Base-by-base conservation (phyloP, 1,140 invertebrate species). In the Drosophila elegans region DNA sequence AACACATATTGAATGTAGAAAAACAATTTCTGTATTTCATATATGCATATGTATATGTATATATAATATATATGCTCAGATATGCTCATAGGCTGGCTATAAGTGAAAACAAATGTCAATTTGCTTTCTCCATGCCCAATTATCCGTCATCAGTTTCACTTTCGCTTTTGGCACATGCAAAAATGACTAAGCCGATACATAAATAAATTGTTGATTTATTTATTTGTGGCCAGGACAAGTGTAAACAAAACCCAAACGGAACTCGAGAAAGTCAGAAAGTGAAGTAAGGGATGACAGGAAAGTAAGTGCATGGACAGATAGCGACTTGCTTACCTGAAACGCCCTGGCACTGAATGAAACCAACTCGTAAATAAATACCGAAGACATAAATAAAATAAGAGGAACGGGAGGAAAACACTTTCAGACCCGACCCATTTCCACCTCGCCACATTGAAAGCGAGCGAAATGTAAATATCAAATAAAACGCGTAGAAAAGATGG, bases 171-270 rank as follows among this genome's bases (percentile, higher is more conserved):
- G 16, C 66, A 57, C 66, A 57, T 69, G 67, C 42, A 69, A 56
- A 56, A 71, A 71, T 71, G 29, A 71, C 71, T 34, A 41, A 38
- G 64, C 36, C 52, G 39, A 57, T 51, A 71, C 51, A 57, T 71
- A 71, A 71, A 72, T 72, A 72, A 71, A 57, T 57, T 72, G 64
- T 57, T 71, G 12, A 72, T 71, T 71, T 72, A 72, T 72, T 72
- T 72, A 72, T 72, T 56, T 71, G 41, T 68, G 68, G 42, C 29
- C 52, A 10, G 34, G 38, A 41, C 52, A 57, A 49, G 67, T 57
- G 68, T 41, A 72, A 72, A 44, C 64, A 49, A 39, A 67, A 29
- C 64, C 32, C 32, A 16, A 66, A 48, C 12, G 12, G 21, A 42
- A 69, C 41, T 34, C 41, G 49, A 4, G 25, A 3, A 32, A 51